phyloP scores from a whole-genome alignment of 2,888 invertebrate species.

The Amphipyra tragopoginis region DNA sequence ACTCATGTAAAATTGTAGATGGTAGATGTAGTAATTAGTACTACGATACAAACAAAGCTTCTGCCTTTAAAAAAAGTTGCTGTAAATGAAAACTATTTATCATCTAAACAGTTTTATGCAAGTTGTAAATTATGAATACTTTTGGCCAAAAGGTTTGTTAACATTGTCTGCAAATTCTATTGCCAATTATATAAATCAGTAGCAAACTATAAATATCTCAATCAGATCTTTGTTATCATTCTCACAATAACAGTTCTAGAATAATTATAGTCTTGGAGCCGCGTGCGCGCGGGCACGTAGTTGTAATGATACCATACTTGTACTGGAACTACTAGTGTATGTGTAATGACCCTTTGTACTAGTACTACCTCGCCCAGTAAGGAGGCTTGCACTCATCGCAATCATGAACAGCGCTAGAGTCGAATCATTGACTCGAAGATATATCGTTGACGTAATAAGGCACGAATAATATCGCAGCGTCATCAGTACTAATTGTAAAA shows the following conservation, averaged over 20 bases:
- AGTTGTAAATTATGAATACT: too few relatives aligned
- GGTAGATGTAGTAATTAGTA: too few relatives aligned
- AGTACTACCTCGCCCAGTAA: conserved; percentile 2
- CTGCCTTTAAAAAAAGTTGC: too few relatives aligned
- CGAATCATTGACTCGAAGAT: conserved; percentile 25
- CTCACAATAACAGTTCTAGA: too few relatives aligned
- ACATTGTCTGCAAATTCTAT: too few relatives aligned
- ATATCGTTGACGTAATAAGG: background rate
- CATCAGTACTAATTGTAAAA: too few relatives aligned
- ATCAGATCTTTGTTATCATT: background rate
- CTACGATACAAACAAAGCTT: too few relatives aligned
- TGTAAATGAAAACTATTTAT: too few relatives aligned
- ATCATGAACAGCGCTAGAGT: background rate
- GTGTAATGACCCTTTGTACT: conserved; percentile 44
- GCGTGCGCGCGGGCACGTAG: conserved; percentile 26
- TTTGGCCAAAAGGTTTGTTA: too few relatives aligned
- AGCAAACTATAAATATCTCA: conserved; percentile 1
- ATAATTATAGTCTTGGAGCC: too few relatives aligned
- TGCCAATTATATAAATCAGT: conserved; percentile 3
- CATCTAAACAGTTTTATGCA: too few relatives aligned
- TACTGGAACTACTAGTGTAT: conserved; percentile 10
- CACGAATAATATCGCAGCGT: conserved; percentile 2
- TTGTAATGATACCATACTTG: conserved; percentile 5
- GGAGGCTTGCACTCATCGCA: conserved; percentile 16
- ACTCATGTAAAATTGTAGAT: too few relatives aligned